Percentiles rank a stretch among this genome's conserved stretches.
phyloP scores from a whole-genome alignment of 1,140 invertebrate species.

The Philopotamus ludificatus region DNA sequence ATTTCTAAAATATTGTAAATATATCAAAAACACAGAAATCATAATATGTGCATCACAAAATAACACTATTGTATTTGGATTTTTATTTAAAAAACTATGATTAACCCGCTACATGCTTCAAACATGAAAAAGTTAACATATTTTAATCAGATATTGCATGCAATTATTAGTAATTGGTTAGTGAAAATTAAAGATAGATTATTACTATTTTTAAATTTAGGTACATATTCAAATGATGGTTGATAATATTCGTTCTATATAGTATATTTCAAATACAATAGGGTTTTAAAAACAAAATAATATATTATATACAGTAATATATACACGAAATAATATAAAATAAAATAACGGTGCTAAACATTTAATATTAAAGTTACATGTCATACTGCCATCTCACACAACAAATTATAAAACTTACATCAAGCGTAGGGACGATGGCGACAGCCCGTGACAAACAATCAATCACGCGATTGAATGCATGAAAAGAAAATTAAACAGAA shows the following conservation, averaged over 20 bases:
- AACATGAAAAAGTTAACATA: too few species aligned
- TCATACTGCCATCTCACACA: conserved; percentile 36
- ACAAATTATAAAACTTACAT: conserved; percentile 54
- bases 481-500: conserved; percentile 41
- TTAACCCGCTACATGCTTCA: too few species aligned
- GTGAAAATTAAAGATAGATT: too few species aligned
- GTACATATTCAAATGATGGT: too few species aligned
- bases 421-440: conserved; percentile 49
- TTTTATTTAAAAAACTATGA: too few species aligned
- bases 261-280: not conserved
- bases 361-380: conserved; percentile 5
- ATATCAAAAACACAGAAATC: too few species aligned
- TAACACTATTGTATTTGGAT: too few species aligned
- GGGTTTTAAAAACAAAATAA: not conserved
- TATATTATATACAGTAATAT: conserved; percentile 3
- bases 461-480: conserved; percentile 41
- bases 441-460: conserved; percentile 53
- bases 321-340: conserved; percentile 8
- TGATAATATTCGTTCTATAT: not conserved
- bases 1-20: too few species aligned
- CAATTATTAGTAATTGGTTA: too few species aligned
- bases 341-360: conserved; percentile 15
- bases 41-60: too few species aligned
- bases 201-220: too few species aligned
- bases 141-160: too few species aligned